phyloP scores from a whole-genome alignment of 2,797 vertebrate genomes.

The Catamblyrhynchus diadema region DNA sequence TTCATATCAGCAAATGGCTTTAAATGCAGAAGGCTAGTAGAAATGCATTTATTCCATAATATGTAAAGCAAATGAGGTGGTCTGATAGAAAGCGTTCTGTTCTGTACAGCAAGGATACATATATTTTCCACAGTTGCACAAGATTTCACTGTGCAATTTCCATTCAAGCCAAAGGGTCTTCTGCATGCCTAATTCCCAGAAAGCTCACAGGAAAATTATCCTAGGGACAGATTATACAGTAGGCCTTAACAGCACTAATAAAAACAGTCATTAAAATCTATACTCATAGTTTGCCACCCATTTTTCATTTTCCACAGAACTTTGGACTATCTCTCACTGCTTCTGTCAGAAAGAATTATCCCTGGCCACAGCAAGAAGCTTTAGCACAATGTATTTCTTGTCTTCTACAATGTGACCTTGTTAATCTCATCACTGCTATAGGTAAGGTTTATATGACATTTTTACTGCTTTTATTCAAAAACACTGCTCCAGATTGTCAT shows the following conservation, averaged over 20 bases:
- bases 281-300: background rate
- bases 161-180: background rate
- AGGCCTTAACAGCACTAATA: background rate
- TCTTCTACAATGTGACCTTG: background rate
- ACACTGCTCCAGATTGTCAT: background rate
- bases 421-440: background rate
- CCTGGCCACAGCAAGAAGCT: background rate
- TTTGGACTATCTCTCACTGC: background rate
- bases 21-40: background rate
- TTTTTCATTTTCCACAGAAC: background rate
- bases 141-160: background rate
- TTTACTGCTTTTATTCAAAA: background rate
- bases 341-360: background rate
- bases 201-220: background rate
- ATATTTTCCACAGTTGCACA: background rate
- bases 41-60: background rate
- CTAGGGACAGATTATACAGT: background rate
- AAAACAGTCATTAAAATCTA: background rate
- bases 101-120: background rate
- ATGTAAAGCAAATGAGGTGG: background rate
- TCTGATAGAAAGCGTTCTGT: background rate
- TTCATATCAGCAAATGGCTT: background rate
- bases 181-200: background rate
- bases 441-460: background rate
- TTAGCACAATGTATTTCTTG: background rate